These are phyloP conservation scores for Poeciliopsis occidentalis DNA, from an alignment of 2,113 vertebrate genomes.

Conservation along the genomic window DNA sequence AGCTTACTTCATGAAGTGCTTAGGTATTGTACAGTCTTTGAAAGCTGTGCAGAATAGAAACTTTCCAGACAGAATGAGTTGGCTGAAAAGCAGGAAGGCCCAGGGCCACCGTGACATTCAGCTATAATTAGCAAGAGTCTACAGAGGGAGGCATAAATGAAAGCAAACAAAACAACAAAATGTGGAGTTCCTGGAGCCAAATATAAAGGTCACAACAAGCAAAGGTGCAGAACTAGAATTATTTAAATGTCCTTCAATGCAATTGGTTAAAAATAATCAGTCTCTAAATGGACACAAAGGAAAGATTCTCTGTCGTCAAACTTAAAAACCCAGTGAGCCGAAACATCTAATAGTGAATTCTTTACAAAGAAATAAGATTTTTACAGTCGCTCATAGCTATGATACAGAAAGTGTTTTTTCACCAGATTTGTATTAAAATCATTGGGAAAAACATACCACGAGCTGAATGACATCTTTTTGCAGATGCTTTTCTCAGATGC, in stretches of 20 bases:
- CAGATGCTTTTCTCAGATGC: no score
- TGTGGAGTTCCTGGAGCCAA: conserved; percentile 18
- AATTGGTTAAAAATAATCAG: background rate
- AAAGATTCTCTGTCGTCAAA: background rate
- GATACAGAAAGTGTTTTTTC: no score
- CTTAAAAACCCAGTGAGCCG: background rate
- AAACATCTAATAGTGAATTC: background rate
- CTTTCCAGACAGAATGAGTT: conserved; percentile 1
- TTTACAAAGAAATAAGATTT: background rate
- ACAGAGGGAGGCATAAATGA: conserved; percentile 45
- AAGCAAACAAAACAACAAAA: background rate
- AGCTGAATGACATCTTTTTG: no score
- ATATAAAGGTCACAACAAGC: conserved; percentile 9
- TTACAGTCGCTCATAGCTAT: no score
- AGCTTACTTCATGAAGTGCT: background rate
- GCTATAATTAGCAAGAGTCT: conserved; percentile 37
- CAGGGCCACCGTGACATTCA: conserved; percentile 35
- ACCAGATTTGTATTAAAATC: no score
- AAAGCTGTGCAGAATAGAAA: background rate
- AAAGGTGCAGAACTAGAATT: background rate
- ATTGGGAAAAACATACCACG: no score
- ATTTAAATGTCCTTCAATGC: background rate
- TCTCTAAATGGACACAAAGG: background rate
- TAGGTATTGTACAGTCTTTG: background rate
- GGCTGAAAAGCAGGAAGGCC: conserved; percentile 11